A percentile compares a stretch with the other conserved stretches of the same genome.
phyloP scores from a whole-genome alignment of 2,888 invertebrate genomes.

The Unio delphinus region DNA sequence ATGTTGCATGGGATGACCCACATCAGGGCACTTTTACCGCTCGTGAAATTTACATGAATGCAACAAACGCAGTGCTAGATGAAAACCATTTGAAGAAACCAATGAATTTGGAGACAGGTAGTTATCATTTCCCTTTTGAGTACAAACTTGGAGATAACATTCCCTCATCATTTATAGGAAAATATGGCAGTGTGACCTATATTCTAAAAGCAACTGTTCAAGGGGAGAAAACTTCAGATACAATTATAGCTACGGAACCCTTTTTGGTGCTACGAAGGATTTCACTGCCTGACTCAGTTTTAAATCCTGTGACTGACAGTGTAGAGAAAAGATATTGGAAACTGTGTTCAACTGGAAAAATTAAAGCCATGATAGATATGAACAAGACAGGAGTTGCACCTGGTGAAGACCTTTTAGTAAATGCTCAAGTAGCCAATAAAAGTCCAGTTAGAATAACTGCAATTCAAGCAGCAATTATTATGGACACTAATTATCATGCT shows the following conservation, averaged over 20 bases:
- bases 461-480: constrained; percentile 61
- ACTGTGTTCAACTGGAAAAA: constrained; percentile 62
- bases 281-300: constrained; percentile 34
- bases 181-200: constrained; percentile 70
- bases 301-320: constrained; percentile 23
- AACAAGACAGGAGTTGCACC: constrained; percentile 64
- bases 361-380: constrained; percentile 53
- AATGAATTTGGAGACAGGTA: constrained; percentile 49
- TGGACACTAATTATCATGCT: constrained; percentile 66
- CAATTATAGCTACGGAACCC: constrained; percentile 68
- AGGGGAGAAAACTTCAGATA: constrained; percentile 61
- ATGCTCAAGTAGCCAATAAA: constrained; percentile 65
- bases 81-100: constrained; percentile 16
- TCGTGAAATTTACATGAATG: constrained; percentile 66
- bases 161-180: constrained; percentile 70
- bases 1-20: constrained; percentile 66
- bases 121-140: constrained; percentile 64
- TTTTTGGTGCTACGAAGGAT: constrained; percentile 62
- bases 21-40: constrained; percentile 47
- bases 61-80: constrained; percentile 40
- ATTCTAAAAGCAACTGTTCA: constrained; percentile 65
- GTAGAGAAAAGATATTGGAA: constrained; percentile 52
- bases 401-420: constrained; percentile 67
- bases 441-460: constrained; percentile 59
- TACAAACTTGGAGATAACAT: constrained; percentile 65